Base-by-base conservation (phyloP, 2,113 vertebrate species). In the Ramphastos sulfuratus region DNA sequence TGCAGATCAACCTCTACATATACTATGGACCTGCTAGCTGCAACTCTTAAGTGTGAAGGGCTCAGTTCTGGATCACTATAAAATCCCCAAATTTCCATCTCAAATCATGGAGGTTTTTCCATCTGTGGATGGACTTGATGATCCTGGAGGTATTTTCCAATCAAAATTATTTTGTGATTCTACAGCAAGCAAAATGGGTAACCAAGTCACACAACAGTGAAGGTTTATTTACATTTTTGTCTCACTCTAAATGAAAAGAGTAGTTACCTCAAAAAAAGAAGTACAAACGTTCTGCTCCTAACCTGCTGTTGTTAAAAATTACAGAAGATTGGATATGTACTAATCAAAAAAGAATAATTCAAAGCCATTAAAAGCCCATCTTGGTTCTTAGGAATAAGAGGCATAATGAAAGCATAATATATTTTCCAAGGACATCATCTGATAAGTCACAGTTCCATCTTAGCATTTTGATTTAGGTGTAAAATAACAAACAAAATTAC, bases 161-260 rank as follows among this genome's bases (percentile, higher is more conserved):
- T 46, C 46, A 46, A 46, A 46, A 46, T 19, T 17, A 46, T 46
- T 46, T 18, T 46, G 6, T 46, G 46, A 46, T 46, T 46, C 46
- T 46, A 71, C 10, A 81, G 61, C 37, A 84, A 48, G 37, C 10
- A 83, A 92, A 72, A 55, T 39, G 12, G 13, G 30, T 70, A 81
- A 70, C 9, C 7, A 73, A 44, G 56, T 52, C 37, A 33, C 7
- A 18, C 3, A 60, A n/a, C 8, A 21, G 7, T 17, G 6, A 85
- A 76, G 20, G 19, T 28, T 84, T 6, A 0, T 15, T 48, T 60
- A 11, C 3, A 0, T 15, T 48, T 59, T 12, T 3, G 2, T 4
- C 3, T 13, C 4, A 9, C 23, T 6, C 9, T 23, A 66, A 64
- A 17, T 60, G 18, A 82, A 56, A 5, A 20, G 27, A 15, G 5